Evolutionary conservation across 2,888 invertebrate genomes (phyloP), one percentile per base, ranked within the genome.

Genomic region (Diplolepis rosae): DNA sequence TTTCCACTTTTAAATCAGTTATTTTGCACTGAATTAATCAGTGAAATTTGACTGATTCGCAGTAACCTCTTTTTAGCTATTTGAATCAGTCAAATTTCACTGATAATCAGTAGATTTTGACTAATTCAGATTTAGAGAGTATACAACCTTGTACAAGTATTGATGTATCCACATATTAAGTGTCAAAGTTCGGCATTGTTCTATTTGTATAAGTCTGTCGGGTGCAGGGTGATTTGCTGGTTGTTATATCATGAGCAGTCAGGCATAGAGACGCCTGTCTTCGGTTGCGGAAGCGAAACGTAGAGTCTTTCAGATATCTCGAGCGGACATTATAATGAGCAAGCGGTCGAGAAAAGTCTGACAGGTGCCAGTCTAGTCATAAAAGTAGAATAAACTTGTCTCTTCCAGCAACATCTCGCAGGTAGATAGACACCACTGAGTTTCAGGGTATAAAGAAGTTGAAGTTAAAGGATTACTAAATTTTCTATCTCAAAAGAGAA

Each of bases 181-280:
- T 1, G 32, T 18, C 56, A 32, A 13, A 18, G 32, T 32, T 61
- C 13, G 56, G 35, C 24, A 61, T 61, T 61, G 56, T 61, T 61
- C 56, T 61, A 61, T 61, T 61, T 61, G 35, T n/a, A n/a, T 39
- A 61, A 61, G 35, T 24, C 56, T 61, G 35, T 61, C 56, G 24
- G 35, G 22, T 35, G 35, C 35, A 56, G 7, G 56, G 35, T 56
- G 54, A 35, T 35, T 56, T 28, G 52, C 32, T 56, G 22, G 22
- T 13, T 56, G 56, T 56, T 35, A 24, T 35, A 24, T n/a, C 35
- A 61, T 35, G 22, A 39, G 22, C 56, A 35, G 18, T 35, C 39
- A 56, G 56, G 51, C 24, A 61, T 22, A 61, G 30, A 28, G 15
- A 18, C 28, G 28, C 27, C n/a, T 27, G 51, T 28, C 51, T 51